Evolutionary conservation across 2,113 vertebrate species (phyloP), one percentile per base, ranked within the genome.

Genomic region (Morphnarchus princeps): DNA sequence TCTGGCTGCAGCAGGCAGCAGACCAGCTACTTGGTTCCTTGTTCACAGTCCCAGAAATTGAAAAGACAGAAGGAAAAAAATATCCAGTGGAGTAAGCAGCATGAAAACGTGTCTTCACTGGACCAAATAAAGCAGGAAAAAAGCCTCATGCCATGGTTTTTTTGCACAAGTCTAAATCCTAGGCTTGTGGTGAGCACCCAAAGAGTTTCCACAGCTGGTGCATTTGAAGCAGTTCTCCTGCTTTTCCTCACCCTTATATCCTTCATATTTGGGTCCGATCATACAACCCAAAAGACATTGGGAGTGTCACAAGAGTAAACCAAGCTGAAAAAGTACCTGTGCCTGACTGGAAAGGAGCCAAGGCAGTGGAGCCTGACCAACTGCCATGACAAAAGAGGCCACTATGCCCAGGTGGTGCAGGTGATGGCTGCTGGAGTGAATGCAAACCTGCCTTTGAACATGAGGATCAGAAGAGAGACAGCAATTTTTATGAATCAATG

Each of bases 381-480:
- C 9, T 38, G 5, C 28, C 6, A 12, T 0, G 3, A 15, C 5
- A 6, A 58, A 47, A n/a, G 21, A 24, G 9, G 9, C 17, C 38
- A 20, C 6, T 0, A 3, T 29, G 38, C 13, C 63, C 9, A 17
- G 9, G 1, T 32, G 9, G 11, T 54, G 5, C 4, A 4, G 3
- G 0, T 6, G 24, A 16, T 47, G 17, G 19, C 17, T 67, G 25
- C 28, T 74, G 81, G 15, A 42, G 16, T 70, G n/a, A 40, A 38
- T 7, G 8, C 7, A 78, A 87, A 73, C 16, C 21, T 45, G 24
- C 9, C 26, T 9, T 3, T 69, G 22, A 74, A 34, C 13, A 29
- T 1, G 13, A 12, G 6, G 12, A 50, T 28, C 14, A 69, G 18
- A n/a, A 79, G 43, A 67, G 10, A 11, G 13, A 86, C 12, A 62